Evolutionary conservation across 2,113 vertebrate genomes (phyloP), one percentile per base, ranked within the genome.

Genomic region (Microtus richardsoni): DNA sequence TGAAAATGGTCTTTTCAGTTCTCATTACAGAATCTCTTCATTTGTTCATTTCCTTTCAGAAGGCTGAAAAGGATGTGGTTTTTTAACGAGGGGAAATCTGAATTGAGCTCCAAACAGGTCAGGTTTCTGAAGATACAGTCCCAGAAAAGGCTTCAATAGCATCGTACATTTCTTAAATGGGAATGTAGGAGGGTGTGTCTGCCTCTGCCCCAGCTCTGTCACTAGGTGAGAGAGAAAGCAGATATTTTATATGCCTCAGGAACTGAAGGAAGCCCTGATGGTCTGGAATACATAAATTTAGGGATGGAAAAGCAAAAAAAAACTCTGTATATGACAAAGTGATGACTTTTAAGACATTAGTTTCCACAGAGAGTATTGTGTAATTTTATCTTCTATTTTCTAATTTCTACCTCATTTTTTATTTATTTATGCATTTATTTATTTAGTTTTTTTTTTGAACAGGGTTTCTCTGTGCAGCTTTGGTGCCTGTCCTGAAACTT

Each of bases 1-100:
- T 64, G 78, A 78, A 91, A 92, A 93, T 22, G 66, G 30, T 54
- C 66, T 94, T 89, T 93, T 94, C 91, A 91, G 58, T 88, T 95
- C 47, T 84, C 80, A 94, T 97, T 83, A 91, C 60, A 3, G 33
- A 73, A 66, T 91, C 60, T 82, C 33, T 64, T 66, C 22, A n/a
- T 96, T 96, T 94, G 54, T 95, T 97, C 77, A 68, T 87, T 92
- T 9, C 92, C 86, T 83, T 92, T 21, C 58, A 93, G n/a, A 39
- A 24, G 77, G 30, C 64, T 92, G 78, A 93, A 96, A 97, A 94
- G 24, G 21, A 86, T 52, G 19, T 87, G 28, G 11, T 74, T 96
- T 93, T 95, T 71, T 93, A 80, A 87, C 58, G 91, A 71, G 58
- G 19, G 54, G 7, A 84, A 96, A 74, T 66, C 4, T 21, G 41